Evolutionary conservation across 2,888 invertebrate species (phyloP).

Genomic region (Dromius quadrimaculatus): DNA sequence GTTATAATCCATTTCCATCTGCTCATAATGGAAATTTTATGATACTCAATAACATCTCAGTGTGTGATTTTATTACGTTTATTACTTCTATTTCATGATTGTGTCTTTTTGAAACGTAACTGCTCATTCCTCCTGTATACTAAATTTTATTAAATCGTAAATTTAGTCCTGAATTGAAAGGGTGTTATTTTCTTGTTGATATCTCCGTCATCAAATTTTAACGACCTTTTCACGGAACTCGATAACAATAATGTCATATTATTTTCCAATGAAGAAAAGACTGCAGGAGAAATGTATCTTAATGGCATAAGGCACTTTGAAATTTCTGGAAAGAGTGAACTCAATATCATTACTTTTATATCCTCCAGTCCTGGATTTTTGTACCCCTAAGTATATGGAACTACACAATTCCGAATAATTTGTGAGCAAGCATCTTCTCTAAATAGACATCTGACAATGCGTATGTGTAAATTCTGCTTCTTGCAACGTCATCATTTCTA

Average conservation of each 20-base stretch:
- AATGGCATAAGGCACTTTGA: no score
- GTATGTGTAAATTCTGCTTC: no score
- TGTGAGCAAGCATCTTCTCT: no score
- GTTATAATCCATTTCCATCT: constrained; percentile 44
- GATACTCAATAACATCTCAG: constrained; percentile 29
- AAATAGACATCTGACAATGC: no score
- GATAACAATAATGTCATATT: constrained; percentile 1
- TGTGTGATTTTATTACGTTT: constrained; percentile 45
- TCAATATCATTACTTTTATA: no score
- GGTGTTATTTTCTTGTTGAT: constrained; percentile 16
- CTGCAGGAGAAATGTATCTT: no score
- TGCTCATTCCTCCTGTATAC: constrained; percentile 29
- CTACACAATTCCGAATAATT: no score
- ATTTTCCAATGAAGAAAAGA: constrained; percentile 18
- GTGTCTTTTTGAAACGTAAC: constrained; percentile 20
- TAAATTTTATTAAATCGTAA: constrained; percentile 36
- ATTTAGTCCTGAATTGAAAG: constrained; percentile 23
- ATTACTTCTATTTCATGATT: constrained; percentile 34
- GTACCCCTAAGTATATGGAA: no score
- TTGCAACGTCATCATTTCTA: no score
- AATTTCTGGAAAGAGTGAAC: no score
- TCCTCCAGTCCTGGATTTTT: no score
- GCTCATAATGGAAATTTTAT: constrained; percentile 47
- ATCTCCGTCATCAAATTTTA: constrained; percentile 19
- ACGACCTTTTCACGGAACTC: constrained; percentile 14